These are phyloP conservation scores for Erinaceus europaeus DNA, from an alignment of 2,113 vertebrate genomes.

Conservation along the genomic window DNA sequence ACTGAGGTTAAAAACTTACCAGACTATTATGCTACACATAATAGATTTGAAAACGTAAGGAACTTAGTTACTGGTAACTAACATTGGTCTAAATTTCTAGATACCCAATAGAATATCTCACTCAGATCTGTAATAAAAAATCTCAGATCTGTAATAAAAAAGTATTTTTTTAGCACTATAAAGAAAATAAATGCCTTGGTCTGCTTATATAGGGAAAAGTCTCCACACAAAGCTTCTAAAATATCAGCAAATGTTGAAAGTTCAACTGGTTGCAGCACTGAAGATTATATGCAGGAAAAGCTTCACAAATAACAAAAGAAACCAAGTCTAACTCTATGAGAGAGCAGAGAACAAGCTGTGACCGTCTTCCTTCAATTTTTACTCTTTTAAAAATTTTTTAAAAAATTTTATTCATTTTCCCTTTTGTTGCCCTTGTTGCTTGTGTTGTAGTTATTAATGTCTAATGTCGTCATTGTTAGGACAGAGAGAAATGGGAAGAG, in stretches of 20 bases:
- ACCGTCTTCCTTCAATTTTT: slow-evolving; percentile 28
- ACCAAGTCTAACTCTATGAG: neutral
- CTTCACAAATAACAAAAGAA: slow-evolving; percentile 43
- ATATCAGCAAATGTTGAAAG: slow-evolving; percentile 27
- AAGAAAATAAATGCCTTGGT: neutral
- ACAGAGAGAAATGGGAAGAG: no score
- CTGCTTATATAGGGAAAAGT: neutral
- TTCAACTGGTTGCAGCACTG: slow-evolving; percentile 51
- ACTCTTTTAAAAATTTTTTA: no score
- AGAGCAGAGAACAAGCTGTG: slow-evolving; percentile 1
- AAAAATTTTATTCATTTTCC: no score
- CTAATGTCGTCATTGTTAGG: no score
- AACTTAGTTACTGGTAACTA: neutral
- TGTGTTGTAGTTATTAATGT: no score
- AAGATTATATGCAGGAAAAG: slow-evolving; percentile 48
- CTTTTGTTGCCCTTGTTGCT: no score
- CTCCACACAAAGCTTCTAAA: slow-evolving; percentile 15
- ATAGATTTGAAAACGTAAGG: neutral
- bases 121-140: neutral
- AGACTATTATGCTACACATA: neutral
- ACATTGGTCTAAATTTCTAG: slow-evolving; percentile 14
- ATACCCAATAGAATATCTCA: neutral
- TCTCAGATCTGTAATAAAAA: neutral
- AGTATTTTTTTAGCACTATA: neutral
- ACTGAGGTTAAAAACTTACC: neutral